These are phyloP conservation scores for Equus quagga DNA, from an alignment of 2,113 vertebrate species.

Conservation along the genomic window DNA sequence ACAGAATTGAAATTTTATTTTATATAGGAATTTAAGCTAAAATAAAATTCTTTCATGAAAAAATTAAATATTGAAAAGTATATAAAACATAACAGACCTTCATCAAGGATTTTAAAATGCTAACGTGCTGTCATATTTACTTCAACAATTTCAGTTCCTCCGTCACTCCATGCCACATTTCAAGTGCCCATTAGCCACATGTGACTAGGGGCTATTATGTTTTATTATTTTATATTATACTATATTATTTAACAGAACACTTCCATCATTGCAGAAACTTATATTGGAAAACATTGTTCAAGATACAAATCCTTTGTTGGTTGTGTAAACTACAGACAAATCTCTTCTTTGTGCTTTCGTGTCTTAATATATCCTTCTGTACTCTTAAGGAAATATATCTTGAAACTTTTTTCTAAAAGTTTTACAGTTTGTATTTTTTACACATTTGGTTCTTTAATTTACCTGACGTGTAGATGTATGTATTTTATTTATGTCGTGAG, in stretches of 20 bases:
- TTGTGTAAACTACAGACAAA: background rate
- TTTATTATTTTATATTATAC: slow-evolving; percentile 42
- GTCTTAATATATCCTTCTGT: background rate
- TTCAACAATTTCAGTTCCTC: slow-evolving; percentile 21
- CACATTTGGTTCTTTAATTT: background rate
- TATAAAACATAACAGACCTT: background rate
- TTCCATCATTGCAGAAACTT: slow-evolving; percentile 20
- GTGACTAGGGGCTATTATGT: background rate
- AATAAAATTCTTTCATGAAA: slow-evolving; percentile 47
- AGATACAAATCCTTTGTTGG: background rate
- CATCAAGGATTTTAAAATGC: slow-evolving; percentile 28
- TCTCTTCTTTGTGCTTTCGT: slow-evolving; percentile 11
- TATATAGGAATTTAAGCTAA: background rate
- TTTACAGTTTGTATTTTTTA: background rate
- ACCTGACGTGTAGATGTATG: background rate
- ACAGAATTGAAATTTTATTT: background rate
- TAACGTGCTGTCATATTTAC: background rate
- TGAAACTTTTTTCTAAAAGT: background rate
- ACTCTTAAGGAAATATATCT: slow-evolving; percentile 19
- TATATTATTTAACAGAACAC: background rate
- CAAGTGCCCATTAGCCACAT: background rate
- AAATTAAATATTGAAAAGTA: slow-evolving; percentile 43
- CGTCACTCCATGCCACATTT: background rate
- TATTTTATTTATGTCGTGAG: background rate
- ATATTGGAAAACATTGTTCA: slow-evolving; percentile 23